These are phyloP conservation scores for Chlorodrepanis virens DNA, from an alignment of 2,113 vertebrate species.

Conservation along the genomic window DNA sequence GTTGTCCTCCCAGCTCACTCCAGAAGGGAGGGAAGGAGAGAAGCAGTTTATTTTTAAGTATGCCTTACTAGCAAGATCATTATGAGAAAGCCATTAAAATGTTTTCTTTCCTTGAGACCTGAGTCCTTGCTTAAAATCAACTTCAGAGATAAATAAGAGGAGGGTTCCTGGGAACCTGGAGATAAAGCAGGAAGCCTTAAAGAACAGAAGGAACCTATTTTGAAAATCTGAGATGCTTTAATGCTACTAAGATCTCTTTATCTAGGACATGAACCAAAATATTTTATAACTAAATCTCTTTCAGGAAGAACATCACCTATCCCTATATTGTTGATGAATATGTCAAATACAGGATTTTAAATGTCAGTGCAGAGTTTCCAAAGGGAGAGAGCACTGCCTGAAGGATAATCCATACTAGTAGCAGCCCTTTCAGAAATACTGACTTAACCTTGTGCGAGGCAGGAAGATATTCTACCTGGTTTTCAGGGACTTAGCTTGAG, in stretches of 20 bases:
- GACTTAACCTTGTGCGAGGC: background rate
- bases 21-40: background rate
- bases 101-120: background rate
- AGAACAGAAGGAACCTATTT: background rate
- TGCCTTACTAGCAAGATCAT: background rate
- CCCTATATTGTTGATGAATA: background rate
- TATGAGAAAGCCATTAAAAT: background rate
- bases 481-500: background rate
- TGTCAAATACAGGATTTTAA: background rate
- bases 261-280: background rate
- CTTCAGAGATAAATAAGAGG: background rate
- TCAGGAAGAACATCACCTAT: background rate
- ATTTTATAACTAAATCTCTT: background rate
- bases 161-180: background rate
- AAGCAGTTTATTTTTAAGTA: conserved; percentile 37
- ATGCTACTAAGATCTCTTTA: background rate
- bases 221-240: background rate
- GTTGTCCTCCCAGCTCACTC: background rate
- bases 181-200: background rate
- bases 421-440: background rate
- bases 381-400: background rate
- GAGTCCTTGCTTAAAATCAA: background rate
- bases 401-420: background rate
- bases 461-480: background rate
- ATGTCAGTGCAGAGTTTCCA: background rate